These are phyloP conservation scores for Tribolium freemani DNA, from an alignment of 2,888 invertebrate genomes.

Conservation along the genomic window DNA sequence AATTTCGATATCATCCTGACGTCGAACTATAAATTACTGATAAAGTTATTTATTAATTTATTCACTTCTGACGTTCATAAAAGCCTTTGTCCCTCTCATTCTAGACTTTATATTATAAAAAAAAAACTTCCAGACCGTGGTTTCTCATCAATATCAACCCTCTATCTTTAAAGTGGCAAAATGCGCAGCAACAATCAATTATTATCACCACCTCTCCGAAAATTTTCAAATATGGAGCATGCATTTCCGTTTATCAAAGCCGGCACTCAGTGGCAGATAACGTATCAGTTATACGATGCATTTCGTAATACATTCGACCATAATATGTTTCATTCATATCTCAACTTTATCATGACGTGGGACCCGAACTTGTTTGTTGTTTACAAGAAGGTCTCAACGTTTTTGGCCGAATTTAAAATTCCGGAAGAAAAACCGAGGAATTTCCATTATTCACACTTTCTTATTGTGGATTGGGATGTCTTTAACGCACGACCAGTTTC, in stretches of 20 bases:
- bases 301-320: conserved; percentile 44
- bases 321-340: conserved; percentile 39
- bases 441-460: conserved; percentile 28
- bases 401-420: neutral
- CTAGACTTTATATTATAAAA: too few relatives aligned
- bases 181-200: neutral
- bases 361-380: conserved; percentile 38
- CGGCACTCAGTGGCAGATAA: conserved; percentile 33
- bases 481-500: conserved; percentile 10
- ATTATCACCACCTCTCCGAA: conserved; percentile 42
- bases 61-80: too few relatives aligned
- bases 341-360: conserved; percentile 31
- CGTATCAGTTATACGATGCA: conserved; percentile 44
- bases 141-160: neutral
- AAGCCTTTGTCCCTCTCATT: too few relatives aligned
- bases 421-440: neutral
- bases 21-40: too few relatives aligned
- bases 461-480: conserved; percentile 12
- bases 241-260: conserved; percentile 48
- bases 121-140: neutral
- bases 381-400: conserved; percentile 11
- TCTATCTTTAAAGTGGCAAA: neutral
- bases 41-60: too few relatives aligned
- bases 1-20: too few relatives aligned
- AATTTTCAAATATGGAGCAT: conserved; percentile 39